These are phyloP conservation scores for Limnodromus scolopaceus DNA, from an alignment of 2,797 vertebrate genomes.

Conservation along the genomic window DNA sequence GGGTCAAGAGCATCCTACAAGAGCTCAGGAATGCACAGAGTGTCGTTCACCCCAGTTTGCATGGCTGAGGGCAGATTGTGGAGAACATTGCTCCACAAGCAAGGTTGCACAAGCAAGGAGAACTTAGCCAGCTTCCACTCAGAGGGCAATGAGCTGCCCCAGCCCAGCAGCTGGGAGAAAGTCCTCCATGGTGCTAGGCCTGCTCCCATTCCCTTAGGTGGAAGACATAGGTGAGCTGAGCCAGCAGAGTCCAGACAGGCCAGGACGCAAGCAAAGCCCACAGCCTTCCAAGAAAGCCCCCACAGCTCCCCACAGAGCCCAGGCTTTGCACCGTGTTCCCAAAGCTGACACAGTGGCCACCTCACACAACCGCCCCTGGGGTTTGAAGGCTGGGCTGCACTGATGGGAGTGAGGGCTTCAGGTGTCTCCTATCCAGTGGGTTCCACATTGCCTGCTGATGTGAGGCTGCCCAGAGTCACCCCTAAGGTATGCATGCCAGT, in stretches of 20 bases:
- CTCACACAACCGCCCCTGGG: fast-evolving
- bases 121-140: not conserved
- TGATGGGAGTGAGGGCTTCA: fast-evolving
- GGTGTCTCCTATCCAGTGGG: not conserved
- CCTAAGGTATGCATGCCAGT: fast-evolving
- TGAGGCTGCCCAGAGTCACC: fast-evolving
- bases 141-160: not conserved
- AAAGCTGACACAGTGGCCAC: fast-evolving
- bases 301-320: not conserved
- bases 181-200: fast-evolving
- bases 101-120: not conserved
- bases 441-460: fast-evolving
- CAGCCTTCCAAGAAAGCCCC: not conserved
- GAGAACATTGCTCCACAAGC: not conserved
- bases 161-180: not conserved
- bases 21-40: not conserved
- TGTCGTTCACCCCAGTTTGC: fast-evolving
- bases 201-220: not conserved
- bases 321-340: not conserved
- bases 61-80: not conserved
- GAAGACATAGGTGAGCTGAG: not conserved
- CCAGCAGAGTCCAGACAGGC: not conserved
- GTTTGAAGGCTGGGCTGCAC: not conserved
- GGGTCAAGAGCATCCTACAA: not conserved
- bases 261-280: not conserved